Evolutionary conservation across 2,888 invertebrate genomes (phyloP).

Genomic region (Calameuta filiformis): DNA sequence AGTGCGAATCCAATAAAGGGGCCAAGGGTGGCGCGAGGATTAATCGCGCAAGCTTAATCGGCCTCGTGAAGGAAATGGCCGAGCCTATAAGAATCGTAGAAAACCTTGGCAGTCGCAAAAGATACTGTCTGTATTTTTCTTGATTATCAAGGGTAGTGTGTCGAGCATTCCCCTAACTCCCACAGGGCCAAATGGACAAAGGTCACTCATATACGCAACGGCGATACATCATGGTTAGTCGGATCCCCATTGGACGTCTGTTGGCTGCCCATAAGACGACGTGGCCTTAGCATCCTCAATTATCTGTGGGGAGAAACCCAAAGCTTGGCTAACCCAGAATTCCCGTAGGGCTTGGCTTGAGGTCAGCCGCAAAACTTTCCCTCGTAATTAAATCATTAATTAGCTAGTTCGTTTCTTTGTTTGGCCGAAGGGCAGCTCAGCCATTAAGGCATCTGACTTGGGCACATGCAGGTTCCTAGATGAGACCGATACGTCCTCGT

Average conservation of each 20-base stretch:
- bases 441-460: background rate
- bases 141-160: background rate
- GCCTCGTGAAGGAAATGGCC: background rate
- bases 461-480: background rate
- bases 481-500: background rate
- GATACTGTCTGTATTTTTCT: background rate
- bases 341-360: constrained; percentile 34
- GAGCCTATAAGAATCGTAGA: background rate
- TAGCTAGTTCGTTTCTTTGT: constrained; percentile 42
- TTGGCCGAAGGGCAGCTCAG: background rate
- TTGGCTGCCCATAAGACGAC: constrained; percentile 49
- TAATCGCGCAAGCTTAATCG: background rate
- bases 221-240: constrained; percentile 61
- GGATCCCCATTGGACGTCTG: constrained; percentile 27
- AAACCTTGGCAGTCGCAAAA: background rate
- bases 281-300: constrained; percentile 56
- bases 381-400: constrained; percentile 62
- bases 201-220: constrained; percentile 58
- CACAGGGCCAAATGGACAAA: constrained; percentile 48
- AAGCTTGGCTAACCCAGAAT: constrained; percentile 20
- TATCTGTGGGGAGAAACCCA: constrained; percentile 41
- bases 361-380: constrained; percentile 50
- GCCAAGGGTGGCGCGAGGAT: background rate
- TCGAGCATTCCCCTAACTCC: constrained; percentile 46
- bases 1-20: background rate